A percentile compares a stretch with the other conserved stretches of the same genome.
Conservation (phyloP, 2,113 vertebrate species). For the Labrus mixtus region DNA sequence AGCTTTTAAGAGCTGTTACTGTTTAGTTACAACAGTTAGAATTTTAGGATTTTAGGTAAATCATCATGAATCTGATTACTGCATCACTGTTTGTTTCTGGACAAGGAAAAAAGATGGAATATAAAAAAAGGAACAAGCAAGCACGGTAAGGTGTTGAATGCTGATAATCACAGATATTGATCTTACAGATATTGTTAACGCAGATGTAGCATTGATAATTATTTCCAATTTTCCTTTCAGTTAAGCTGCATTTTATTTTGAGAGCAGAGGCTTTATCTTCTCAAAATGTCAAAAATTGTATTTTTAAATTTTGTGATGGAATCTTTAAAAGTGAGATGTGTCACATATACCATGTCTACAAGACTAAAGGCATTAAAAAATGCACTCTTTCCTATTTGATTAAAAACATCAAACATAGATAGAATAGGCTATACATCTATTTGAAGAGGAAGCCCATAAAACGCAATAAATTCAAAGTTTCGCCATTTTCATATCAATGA, state of each 20-base stretch:
- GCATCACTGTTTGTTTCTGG: slow-evolving; percentile 65
- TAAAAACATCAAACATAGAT: too few species aligned
- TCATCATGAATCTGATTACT: slow-evolving; percentile 40
- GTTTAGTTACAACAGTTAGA: slow-evolving; percentile 11
- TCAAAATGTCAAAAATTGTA: background rate
- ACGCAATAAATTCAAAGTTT: too few species aligned
- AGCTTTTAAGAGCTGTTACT: slow-evolving; percentile 4
- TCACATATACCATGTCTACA: too few species aligned
- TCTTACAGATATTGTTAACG: background rate
- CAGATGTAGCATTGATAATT: slow-evolving; percentile 23
- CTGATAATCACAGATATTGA: slow-evolving; percentile 47
- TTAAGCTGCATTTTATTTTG: background rate
- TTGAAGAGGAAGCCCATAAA: too few species aligned
- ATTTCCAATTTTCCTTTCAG: background rate
- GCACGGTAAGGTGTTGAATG: slow-evolving; percentile 77
- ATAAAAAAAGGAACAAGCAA: slow-evolving; percentile 68
- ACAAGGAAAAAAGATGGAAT: slow-evolving; percentile 68
- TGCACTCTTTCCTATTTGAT: too few species aligned
- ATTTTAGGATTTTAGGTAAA: slow-evolving; percentile 30
- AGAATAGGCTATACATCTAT: too few species aligned
- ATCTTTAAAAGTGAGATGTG: too few species aligned
- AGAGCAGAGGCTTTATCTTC: background rate
- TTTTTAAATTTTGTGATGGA: too few species aligned
- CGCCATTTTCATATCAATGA: too few species aligned
- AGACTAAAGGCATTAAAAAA: too few species aligned